Conservation (phyloP, 2,113 vertebrate species). For the Aphyosemion australe region DNA sequence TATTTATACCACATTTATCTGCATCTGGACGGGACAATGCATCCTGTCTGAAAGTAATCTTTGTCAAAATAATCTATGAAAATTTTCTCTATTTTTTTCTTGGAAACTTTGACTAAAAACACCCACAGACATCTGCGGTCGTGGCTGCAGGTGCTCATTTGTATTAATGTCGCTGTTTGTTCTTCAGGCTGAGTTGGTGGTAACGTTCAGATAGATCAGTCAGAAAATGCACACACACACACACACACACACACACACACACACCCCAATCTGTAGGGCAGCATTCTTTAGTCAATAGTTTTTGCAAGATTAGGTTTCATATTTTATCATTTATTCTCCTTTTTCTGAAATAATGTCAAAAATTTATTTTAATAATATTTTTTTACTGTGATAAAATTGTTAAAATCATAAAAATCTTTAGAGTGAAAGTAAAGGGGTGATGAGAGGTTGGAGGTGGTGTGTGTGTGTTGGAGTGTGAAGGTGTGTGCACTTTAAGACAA, state of each 20-base stretch:
- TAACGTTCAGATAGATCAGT: conserved; percentile 67
- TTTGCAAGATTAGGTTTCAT: too few relatives aligned
- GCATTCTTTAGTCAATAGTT: too few relatives aligned
- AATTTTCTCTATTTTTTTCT: conserved; percentile 56
- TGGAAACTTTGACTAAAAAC: conserved; percentile 65
- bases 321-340: too few relatives aligned
- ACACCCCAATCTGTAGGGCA: neutral
- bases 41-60: conserved; percentile 69
- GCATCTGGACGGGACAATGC: conserved; percentile 48
- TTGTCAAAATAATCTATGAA: conserved; percentile 74
- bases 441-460: conserved; percentile 14
- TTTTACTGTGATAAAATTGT: neutral
- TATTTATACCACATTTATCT: conserved; percentile 44
- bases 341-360: neutral
- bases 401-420: conserved; percentile 29
- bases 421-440: conserved; percentile 59
- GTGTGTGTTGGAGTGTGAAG: conserved; percentile 63
- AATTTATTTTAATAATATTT: conserved; percentile 6
- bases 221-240: conserved; percentile 30
- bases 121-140: conserved; percentile 74
- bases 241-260: neutral
- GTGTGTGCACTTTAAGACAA: conserved; percentile 54
- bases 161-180: conserved; percentile 68
- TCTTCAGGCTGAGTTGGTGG: conserved; percentile 42
- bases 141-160: conserved; percentile 81